Percentiles rank a stretch among this genome's conserved stretches.
Evolutionary conservation across 2,888 invertebrate species (phyloP).

Genomic region (Dicranocentrus wangi): DNA sequence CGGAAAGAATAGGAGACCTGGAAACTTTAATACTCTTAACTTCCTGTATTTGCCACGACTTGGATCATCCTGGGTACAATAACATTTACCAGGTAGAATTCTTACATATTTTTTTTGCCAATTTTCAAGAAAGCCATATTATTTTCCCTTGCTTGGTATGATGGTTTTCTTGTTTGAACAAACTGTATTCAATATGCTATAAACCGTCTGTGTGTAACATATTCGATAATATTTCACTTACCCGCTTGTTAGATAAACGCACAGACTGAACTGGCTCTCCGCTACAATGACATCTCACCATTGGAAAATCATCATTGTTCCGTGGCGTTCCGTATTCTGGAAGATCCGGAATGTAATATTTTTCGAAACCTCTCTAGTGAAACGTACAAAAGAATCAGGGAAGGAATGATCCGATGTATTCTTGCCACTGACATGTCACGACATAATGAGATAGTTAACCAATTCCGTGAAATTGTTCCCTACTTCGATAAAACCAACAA

Average conservation of each 20-base stretch:
- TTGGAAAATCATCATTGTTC: constrained; percentile 91
- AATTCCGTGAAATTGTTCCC: constrained; percentile 81
- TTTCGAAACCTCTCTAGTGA: constrained; percentile 80
- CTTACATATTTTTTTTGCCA: constrained; percentile 66
- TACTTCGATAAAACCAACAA: constrained; percentile 82
- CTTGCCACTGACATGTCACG: constrained; percentile 87
- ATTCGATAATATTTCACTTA: too few species aligned
- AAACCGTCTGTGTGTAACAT: too few species aligned
- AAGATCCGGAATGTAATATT: constrained; percentile 86
- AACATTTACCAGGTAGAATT: constrained; percentile 81
- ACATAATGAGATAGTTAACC: constrained; percentile 84
- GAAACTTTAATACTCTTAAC: constrained; percentile 85
- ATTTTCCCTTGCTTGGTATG: too few species aligned
- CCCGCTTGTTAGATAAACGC: constrained; percentile 90
- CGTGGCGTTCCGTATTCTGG: constrained; percentile 86
- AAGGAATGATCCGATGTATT: constrained; percentile 85
- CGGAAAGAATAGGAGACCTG: constrained; percentile 82
- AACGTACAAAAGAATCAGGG: constrained; percentile 74
- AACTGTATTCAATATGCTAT: too few species aligned
- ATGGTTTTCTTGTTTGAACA: too few species aligned
- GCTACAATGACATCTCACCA: constrained; percentile 90
- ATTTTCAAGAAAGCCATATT: too few species aligned
- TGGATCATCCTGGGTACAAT: constrained; percentile 84
- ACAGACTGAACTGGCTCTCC: constrained; percentile 85
- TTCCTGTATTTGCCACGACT: constrained; percentile 87